Evolutionary conservation across 1,140 invertebrate species (phyloP), one percentile per base, ranked within the genome.

Genomic region (Saccostrea glomerata): DNA sequence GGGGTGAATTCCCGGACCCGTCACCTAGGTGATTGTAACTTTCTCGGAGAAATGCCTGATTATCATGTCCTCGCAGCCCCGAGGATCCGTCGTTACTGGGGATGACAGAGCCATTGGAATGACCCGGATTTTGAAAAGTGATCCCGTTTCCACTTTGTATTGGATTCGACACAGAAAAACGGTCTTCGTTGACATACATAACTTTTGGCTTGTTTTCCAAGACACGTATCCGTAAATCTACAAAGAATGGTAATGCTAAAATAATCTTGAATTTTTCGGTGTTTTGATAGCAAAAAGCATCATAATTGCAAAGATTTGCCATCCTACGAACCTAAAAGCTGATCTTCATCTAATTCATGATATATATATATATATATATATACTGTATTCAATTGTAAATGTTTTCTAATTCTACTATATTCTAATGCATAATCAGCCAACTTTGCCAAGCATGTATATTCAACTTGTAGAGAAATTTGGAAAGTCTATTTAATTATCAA

Each of bases 171-270:
- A 20, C 55, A 36, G 30, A 30, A 40, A 54, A 17, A 11, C 25
- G 30, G 7, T 12, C 36, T 25, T 63, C 58, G 30, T 85, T 85
- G 11, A 63, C 84, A 30, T 85, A 85, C 55, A 85, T 63, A 13
- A 85, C 58, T 25, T 85, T 85, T 4, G 84, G 54, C 15, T 85
- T 58, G 17, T 85, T 85, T 36, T 85, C 58, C 30, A 85, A n/a
- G 30, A 85, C 36, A 2, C 84, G 82, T 5, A 84, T 54, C 23
- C 82, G 36, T 4, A 84, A 40, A 40, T 84, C 84, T 85, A 56
- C 30, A 20, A 13, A 85, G 17, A 30, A 85, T 3, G 2, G 0
- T 36, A 47, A 47, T 7, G 47, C 5, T 47, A 47, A 47, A 47
- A 7, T 47, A 47, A 7, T 7, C 47, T 7, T 47, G 5, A 47